These are phyloP conservation scores for Sitta carolinensis DNA, from an alignment of 2,797 vertebrate species.

Conservation along the genomic window DNA sequence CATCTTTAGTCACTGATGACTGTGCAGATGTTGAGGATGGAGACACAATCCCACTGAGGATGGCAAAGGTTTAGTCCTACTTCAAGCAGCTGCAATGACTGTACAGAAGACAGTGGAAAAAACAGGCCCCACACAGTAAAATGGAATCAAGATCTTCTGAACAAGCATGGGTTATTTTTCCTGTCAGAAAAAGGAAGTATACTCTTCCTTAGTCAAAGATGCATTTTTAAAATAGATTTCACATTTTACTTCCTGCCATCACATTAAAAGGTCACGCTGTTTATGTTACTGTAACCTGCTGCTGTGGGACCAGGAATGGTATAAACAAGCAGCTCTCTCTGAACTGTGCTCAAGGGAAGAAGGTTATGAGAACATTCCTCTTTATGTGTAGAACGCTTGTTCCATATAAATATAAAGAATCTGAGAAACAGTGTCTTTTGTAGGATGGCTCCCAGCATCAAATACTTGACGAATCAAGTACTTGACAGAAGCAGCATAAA, in stretches of 20 bases:
- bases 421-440: constrained; percentile 35
- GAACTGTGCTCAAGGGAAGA: constrained; percentile 10
- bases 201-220: constrained; percentile 59
- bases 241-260: constrained; percentile 58
- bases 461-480: not conserved
- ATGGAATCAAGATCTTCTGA: not conserved
- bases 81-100: not conserved
- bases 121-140: not conserved
- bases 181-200: constrained; percentile 60
- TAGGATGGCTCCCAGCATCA: not conserved
- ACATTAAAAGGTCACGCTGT: constrained; percentile 61
- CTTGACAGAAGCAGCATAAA: constrained; percentile 9
- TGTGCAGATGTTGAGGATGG: not conserved
- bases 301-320: constrained; percentile 30
- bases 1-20: not conserved
- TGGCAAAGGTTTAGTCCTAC: not conserved
- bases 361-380: constrained; percentile 52
- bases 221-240: constrained; percentile 61
- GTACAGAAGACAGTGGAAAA: not conserved
- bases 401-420: constrained; percentile 45
- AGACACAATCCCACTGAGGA: not conserved
- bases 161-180: constrained; percentile 23
- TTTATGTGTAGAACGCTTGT: constrained; percentile 8
- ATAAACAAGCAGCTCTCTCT: constrained; percentile 40
- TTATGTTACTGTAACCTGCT: constrained; percentile 50